phyloP scores from a whole-genome alignment of 2,113 vertebrate species.

The Pitta sordida region DNA sequence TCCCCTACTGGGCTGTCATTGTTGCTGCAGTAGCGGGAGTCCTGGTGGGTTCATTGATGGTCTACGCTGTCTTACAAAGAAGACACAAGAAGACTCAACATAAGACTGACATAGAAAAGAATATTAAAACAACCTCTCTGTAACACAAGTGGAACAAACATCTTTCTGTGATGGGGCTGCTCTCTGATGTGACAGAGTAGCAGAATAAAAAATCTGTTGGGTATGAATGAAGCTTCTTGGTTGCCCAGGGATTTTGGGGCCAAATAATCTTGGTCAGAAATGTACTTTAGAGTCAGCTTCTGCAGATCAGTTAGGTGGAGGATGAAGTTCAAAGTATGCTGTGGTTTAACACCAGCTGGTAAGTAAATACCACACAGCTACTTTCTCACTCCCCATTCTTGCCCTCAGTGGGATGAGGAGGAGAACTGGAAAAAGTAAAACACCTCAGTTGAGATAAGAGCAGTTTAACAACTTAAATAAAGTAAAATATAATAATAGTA shows the following conservation, averaged over 20 bases:
- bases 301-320: not conserved
- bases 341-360: not conserved
- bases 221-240: not conserved
- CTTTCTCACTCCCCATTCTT: not conserved
- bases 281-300: not conserved
- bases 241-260: not conserved
- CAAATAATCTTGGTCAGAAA: not conserved
- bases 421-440: not conserved
- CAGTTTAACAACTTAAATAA: not conserved
- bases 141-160: not conserved
- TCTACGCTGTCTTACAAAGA: constrained; percentile 60
- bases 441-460: not conserved
- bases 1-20: constrained; percentile 76
- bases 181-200: not conserved
- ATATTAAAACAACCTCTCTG: not conserved
- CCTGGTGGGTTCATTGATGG: constrained; percentile 61
- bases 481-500: not conserved
- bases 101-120: not conserved
- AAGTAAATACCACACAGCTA: not conserved
- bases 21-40: constrained; percentile 71
- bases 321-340: not conserved
- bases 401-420: not conserved
- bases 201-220: not conserved
- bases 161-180: not conserved
- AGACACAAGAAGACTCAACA: not conserved